phyloP scores from a whole-genome alignment of 2,888 invertebrate genomes.

The Geotrupes spiniger region DNA sequence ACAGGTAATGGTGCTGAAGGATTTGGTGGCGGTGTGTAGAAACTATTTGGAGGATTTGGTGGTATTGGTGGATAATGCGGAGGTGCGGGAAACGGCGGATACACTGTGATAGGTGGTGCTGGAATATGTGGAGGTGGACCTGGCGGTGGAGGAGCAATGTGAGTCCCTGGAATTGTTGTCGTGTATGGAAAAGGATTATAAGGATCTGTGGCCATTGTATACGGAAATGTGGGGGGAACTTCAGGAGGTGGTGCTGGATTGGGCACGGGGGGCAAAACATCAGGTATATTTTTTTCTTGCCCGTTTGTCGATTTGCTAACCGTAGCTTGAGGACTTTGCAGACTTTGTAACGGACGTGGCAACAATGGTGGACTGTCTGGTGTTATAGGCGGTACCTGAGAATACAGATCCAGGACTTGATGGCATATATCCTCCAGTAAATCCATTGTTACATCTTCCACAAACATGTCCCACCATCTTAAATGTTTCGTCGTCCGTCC shows the following conservation, averaged over 20 bases:
- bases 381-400: slow-evolving; percentile 64
- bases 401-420: slow-evolving; percentile 90
- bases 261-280: slow-evolving; percentile 31
- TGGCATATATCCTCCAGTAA: slow-evolving; percentile 96
- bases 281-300: slow-evolving; percentile 47
- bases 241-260: slow-evolving; percentile 47
- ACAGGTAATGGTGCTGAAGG: slow-evolving; percentile 32
- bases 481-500: slow-evolving; percentile 73
- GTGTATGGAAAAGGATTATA: slow-evolving; percentile 28
- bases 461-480: slow-evolving; percentile 98
- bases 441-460: slow-evolving; percentile 92
- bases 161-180: slow-evolving; percentile 33
- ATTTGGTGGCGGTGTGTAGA: slow-evolving; percentile 40
- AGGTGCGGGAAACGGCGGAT: slow-evolving; percentile 41
- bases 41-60: slow-evolving; percentile 50
- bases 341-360: slow-evolving; percentile 34
- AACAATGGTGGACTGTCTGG: slow-evolving; percentile 68
- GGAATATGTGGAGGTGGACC: slow-evolving; percentile 50
- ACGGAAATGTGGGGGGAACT: slow-evolving; percentile 47
- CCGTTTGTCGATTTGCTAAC: slow-evolving; percentile 53
- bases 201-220: slow-evolving; percentile 36
- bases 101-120: slow-evolving; percentile 41
- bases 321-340: slow-evolving; percentile 27
- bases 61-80: slow-evolving; percentile 49
- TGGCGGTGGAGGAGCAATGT: slow-evolving; percentile 49